Evolutionary conservation across 2,797 vertebrate genomes (phyloP).

Genomic region (Synaphobranchus kaupii): DNA sequence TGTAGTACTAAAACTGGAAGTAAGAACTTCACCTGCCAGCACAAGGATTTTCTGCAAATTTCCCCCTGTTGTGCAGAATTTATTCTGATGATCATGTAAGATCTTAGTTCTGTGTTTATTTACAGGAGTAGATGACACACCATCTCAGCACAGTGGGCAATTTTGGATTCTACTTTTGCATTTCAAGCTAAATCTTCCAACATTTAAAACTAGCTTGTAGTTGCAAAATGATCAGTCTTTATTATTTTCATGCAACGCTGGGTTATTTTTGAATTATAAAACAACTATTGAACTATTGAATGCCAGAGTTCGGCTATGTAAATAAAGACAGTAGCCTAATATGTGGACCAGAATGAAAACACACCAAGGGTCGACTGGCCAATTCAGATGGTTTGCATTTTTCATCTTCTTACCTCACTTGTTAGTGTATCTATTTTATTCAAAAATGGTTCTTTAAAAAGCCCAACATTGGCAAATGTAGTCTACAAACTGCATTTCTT

Average conservation of each 20-base stretch:
- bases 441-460: not conserved
- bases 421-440: not conserved
- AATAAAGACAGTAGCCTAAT: no score
- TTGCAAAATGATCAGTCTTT: not conserved
- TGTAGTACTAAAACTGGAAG: not conserved
- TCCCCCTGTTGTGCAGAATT: not conserved
- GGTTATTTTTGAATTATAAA: not conserved
- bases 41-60: not conserved
- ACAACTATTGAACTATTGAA: no score
- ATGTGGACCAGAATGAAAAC: no score
- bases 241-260: not conserved
- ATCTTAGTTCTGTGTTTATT: not conserved
- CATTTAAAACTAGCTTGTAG: not conserved
- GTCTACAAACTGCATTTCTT: not conserved
- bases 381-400: not conserved
- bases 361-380: no score
- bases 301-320: no score
- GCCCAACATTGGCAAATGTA: not conserved
- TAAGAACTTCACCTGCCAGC: not conserved
- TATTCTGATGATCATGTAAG: not conserved
- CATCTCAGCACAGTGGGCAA: not conserved
- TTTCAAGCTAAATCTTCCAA: not conserved
- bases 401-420: no score
- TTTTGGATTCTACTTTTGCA: not conserved
- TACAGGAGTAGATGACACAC: not conserved